phyloP scores from a whole-genome alignment of 2,797 vertebrate species.

The Rhynchotus rufescens region DNA sequence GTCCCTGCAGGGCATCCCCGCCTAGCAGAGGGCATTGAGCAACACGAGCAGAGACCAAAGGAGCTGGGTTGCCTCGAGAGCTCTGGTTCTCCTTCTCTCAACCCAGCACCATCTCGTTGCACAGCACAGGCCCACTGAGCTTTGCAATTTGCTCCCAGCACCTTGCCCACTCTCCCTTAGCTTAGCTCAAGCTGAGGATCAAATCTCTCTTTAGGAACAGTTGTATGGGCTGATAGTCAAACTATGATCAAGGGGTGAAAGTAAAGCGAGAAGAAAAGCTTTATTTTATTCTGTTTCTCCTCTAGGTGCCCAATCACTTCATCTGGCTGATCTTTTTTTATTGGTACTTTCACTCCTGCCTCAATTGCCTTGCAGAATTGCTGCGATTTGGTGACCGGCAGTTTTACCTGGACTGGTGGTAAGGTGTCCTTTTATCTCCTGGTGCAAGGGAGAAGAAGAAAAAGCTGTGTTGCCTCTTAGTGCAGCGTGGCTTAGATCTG shows the following conservation, averaged over 20 bases:
- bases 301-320: constrained; percentile 72
- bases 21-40: not conserved
- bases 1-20: not conserved
- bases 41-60: not conserved
- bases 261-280: not conserved
- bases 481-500: not conserved
- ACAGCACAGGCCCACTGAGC: not conserved
- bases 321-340: constrained; percentile 75
- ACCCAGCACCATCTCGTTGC: not conserved
- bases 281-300: constrained; percentile 20
- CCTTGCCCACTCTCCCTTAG: not conserved
- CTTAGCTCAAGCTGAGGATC: not conserved
- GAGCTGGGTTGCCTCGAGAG: not conserved
- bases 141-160: not conserved
- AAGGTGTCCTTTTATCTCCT: not conserved
- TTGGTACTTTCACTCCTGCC: constrained; percentile 65
- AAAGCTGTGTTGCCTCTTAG: not conserved
- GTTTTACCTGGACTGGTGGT: constrained; percentile 66
- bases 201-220: not conserved
- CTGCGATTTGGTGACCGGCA: constrained; percentile 68
- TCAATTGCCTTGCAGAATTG: constrained; percentile 68
- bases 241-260: not conserved
- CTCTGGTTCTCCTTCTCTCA: not conserved
- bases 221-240: not conserved
- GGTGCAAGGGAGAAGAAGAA: no score